Percentiles rank a stretch among this genome's conserved stretches.
These are phyloP conservation scores for Ursus arctos DNA, from an alignment of 2,113 vertebrate species.

Conservation along the genomic window DNA sequence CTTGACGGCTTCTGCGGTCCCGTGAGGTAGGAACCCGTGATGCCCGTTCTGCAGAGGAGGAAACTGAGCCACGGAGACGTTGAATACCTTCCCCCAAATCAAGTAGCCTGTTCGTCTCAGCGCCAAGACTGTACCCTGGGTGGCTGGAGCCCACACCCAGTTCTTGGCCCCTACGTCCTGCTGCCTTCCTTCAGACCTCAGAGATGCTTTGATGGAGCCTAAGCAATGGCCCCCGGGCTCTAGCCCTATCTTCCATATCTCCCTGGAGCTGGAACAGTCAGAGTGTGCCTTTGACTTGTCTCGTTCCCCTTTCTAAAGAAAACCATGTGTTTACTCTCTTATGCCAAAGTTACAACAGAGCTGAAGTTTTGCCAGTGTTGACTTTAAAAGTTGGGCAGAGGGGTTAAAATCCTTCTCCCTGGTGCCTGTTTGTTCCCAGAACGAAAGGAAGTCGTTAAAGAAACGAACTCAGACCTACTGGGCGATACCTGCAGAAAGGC, in stretches of 20 bases:
- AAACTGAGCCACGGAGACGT: not conserved
- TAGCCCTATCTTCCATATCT: not conserved
- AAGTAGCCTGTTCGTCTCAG: not conserved
- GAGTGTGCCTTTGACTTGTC: not conserved
- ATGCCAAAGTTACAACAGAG: constrained; percentile 71
- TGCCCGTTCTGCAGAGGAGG: not conserved
- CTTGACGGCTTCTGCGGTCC: not conserved
- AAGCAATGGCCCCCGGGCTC: not conserved
- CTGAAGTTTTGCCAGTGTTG: constrained; percentile 31
- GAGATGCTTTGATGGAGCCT: not conserved
- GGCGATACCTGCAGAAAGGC: not conserved
- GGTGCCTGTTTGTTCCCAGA: constrained; percentile 19
- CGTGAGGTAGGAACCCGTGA: not conserved
- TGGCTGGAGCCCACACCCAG: accelerated
- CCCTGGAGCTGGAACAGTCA: not conserved
- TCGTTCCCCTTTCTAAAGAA: constrained; percentile 62
- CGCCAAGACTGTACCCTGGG: not conserved
- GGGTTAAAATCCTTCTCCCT: not conserved
- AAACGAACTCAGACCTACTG: not conserved
- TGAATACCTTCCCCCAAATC: not conserved
- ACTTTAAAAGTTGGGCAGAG: constrained; percentile 18
- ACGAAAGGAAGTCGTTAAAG: not conserved
- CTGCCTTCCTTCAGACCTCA: not conserved
- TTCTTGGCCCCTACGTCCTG: accelerated
- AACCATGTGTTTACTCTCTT: constrained; percentile 73